These are phyloP conservation scores for Epinephelus cyanopodus DNA, from an alignment of 2,113 vertebrate species.

Conservation along the genomic window DNA sequence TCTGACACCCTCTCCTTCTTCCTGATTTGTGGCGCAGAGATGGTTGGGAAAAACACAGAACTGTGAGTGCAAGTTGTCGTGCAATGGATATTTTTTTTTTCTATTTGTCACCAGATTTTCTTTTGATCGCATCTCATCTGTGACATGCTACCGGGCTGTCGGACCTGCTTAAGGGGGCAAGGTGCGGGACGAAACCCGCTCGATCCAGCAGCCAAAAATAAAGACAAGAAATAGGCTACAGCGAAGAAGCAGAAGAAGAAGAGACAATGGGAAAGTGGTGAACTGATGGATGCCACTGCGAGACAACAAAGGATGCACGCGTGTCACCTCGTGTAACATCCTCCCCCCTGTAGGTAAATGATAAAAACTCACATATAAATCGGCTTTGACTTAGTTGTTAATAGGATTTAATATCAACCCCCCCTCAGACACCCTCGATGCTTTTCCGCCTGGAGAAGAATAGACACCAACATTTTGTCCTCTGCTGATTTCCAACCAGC, in stretches of 20 bases:
- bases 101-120: not conserved
- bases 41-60: constrained; percentile 29
- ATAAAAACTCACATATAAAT: constrained; percentile 28
- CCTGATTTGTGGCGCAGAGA: constrained; percentile 62
- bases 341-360: constrained; percentile 15
- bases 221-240: not conserved
- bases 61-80: constrained; percentile 39
- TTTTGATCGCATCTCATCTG: not conserved
- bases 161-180: not conserved
- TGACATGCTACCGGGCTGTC: not conserved
- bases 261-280: constrained; percentile 1
- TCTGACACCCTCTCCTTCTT: constrained; percentile 40
- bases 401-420: constrained; percentile 31
- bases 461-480: not conserved
- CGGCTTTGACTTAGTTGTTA: constrained; percentile 39
- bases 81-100: constrained; percentile 24
- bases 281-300: constrained; percentile 43
- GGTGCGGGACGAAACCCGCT: constrained; percentile 35
- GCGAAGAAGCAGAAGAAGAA: constrained; percentile 8
- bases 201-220: not conserved
- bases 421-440: not conserved
- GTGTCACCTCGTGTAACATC: constrained; percentile 30
- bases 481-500: constrained; percentile 5
- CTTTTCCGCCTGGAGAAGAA: constrained; percentile 9
- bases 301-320: constrained; percentile 70